Percentiles rank a stretch among this genome's conserved stretches.
Conservation (phyloP, 2,797 vertebrate species). For the Sebastiscus tertius region DNA sequence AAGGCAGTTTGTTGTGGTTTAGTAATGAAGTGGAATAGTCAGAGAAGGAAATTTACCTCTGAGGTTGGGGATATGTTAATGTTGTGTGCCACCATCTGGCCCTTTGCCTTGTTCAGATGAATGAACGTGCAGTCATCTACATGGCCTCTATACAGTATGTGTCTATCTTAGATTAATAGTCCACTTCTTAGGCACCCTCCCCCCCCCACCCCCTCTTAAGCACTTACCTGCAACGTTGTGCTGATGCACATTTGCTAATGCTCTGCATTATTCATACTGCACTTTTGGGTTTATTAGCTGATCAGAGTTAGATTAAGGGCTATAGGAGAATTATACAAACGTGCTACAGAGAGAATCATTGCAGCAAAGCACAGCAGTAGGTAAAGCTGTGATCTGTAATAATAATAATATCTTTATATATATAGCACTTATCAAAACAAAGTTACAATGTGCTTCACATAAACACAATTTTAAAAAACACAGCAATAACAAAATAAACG, state of each 20-base stretch:
- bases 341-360: background rate
- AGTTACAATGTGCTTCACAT: background rate
- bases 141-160: conserved; percentile 34
- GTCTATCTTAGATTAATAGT: conserved; percentile 50
- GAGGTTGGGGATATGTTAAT: conserved; percentile 42
- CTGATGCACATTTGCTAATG: conserved; percentile 38
- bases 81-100: conserved; percentile 37
- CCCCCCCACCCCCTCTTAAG: conserved; percentile 4
- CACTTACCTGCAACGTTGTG: conserved; percentile 18
- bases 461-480: too few relatives aligned
- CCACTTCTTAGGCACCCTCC: background rate
- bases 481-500: background rate
- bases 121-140: conserved; percentile 57
- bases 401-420: background rate
- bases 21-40: conserved; percentile 38
- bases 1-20: conserved; percentile 41
- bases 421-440: background rate
- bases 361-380: background rate
- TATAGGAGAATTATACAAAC: conserved; percentile 11
- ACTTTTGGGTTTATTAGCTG: conserved; percentile 29
- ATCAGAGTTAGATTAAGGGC: conserved; percentile 33
- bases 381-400: background rate
- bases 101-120: conserved; percentile 48
- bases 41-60: conserved; percentile 35
- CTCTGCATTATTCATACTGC: conserved; percentile 50